Conservation (phyloP, 1,140 invertebrate genomes). For the Zaprionus nigranus region DNA sequence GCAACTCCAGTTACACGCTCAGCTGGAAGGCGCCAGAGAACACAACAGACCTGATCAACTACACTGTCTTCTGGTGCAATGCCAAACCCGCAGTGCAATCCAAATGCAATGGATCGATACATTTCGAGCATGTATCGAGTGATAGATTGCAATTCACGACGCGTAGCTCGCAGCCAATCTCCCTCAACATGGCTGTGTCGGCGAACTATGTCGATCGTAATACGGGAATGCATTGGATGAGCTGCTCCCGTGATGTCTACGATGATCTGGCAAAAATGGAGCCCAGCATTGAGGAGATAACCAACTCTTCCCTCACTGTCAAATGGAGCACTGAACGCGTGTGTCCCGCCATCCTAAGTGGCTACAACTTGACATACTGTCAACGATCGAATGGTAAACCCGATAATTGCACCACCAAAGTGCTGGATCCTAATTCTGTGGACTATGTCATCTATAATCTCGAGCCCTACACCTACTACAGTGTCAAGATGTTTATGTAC, state of each 20-base stretch:
- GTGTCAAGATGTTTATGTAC: constrained; percentile 70
- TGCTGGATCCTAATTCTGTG: constrained; percentile 43
- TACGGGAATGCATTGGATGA: constrained; percentile 74
- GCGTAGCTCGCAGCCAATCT: constrained; percentile 30
- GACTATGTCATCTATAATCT: constrained; percentile 54
- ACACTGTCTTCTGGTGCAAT: constrained; percentile 78
- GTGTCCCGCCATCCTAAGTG: constrained; percentile 66
- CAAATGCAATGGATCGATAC: constrained; percentile 71
- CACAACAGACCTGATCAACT: constrained; percentile 47
- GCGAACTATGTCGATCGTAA: constrained; percentile 69
- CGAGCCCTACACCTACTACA: constrained; percentile 70
- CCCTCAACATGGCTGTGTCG: constrained; percentile 72
- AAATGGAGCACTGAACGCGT: constrained; percentile 71
- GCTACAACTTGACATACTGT: constrained; percentile 77
- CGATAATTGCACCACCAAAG: constrained; percentile 69
- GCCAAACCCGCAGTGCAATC: constrained; percentile 53
- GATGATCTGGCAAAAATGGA: constrained; percentile 77
- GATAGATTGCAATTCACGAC: constrained; percentile 53
- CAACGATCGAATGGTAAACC: constrained; percentile 54
- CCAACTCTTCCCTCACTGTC: constrained; percentile 52
- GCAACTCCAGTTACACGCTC: constrained; percentile 67
- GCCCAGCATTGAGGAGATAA: constrained; percentile 56
- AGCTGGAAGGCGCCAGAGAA: constrained; percentile 72
- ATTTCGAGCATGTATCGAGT: constrained; percentile 58
- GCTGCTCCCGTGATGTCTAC: constrained; percentile 64